Evolutionary conservation across 2,888 invertebrate species (phyloP), one percentile per base, ranked within the genome.

Genomic region (Drosophila maculinotata): DNA sequence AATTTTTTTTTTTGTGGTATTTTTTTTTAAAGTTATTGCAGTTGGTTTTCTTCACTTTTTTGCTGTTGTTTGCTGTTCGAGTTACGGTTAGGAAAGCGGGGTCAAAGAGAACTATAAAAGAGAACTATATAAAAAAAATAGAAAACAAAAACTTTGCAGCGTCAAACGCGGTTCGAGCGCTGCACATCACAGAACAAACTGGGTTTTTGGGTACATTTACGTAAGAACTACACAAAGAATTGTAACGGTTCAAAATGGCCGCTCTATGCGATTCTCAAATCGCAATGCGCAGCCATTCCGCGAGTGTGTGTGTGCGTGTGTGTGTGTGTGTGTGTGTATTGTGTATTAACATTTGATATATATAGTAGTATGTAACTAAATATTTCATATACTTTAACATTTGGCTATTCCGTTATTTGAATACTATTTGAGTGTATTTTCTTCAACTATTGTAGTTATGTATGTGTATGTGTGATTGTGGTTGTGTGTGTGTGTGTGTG

Each of bases 171-270:
- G 65, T 76, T 66, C 15, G 64, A 59, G 42, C 79, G 69, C 57
- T 56, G 81, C 79, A 80, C 84, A 89, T 89, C 89, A 89, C 89
- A 89, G 89, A 90, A 89, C 82, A 87, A 90, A 89, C 85, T 87
- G 89, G 86, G 76, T 56, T 71, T 64, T 57, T 47, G 47, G 51
- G 39, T 65, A 35, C 12, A 67, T 36, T 74, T 56, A 56, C 59
- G 39, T 80, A 39, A 74, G 47, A 56, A 64, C 51, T 67, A 60
- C 69, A 64, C 53, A 70, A 63, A 53, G 28, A 41, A 48, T 35
- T 51, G 36, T 51, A 60, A 53, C 53, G 53, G 35, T 38, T 38
- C 4, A 14, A n/a, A 36, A 30, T 14, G 38, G 41, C 26, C 45
- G 36, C 36, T 69, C 62, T 58, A 51, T 38, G 68, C 60, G 54